These are phyloP conservation scores for Mongoloraphidia duomilia DNA, from an alignment of 2,888 invertebrate genomes.

Conservation along the genomic window DNA sequence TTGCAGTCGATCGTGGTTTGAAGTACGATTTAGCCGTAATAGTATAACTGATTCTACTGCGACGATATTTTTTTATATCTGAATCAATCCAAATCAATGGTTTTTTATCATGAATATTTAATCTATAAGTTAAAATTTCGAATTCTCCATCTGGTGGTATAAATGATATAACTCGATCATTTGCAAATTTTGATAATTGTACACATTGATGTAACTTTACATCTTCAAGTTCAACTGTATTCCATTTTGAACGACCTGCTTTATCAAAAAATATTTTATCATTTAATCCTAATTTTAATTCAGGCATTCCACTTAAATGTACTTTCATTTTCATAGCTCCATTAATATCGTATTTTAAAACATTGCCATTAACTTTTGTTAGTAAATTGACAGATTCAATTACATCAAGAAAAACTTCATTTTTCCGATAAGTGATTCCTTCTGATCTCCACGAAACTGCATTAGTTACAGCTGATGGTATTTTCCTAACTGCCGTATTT, in stretches of 20 bases:
- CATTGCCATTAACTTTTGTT: slow-evolving; percentile 85
- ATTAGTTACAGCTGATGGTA: slow-evolving; percentile 91
- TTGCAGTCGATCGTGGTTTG: slow-evolving; percentile 84
- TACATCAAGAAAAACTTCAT: slow-evolving; percentile 92
- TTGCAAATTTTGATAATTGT: slow-evolving; percentile 81
- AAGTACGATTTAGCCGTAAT: slow-evolving; percentile 93
- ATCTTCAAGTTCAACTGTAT: slow-evolving; percentile 88
- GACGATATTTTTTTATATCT: slow-evolving; percentile 85
- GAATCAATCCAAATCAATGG: slow-evolving; percentile 94
- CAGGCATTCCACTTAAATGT: slow-evolving; percentile 90
- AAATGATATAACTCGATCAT: slow-evolving; percentile 88
- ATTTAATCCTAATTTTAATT: slow-evolving; percentile 78
- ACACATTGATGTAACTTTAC: slow-evolving; percentile 96
- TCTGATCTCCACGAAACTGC: slow-evolving; percentile 94
- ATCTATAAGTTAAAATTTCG: slow-evolving; percentile 86
- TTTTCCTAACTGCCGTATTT: slow-evolving; percentile 61
- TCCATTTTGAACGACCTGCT: slow-evolving; percentile 83
- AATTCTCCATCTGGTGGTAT: slow-evolving; percentile 95
- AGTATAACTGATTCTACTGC: slow-evolving; percentile 90
- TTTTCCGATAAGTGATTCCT: slow-evolving; percentile 89
- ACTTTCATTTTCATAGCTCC: slow-evolving; percentile 94
- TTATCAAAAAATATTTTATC: slow-evolving; percentile 90
- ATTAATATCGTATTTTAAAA: slow-evolving; percentile 83
- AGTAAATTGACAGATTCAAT: slow-evolving; percentile 89
- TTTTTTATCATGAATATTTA: slow-evolving; percentile 78